Conservation (phyloP, 2,888 invertebrate genomes). For the Pollenia angustigena region DNA sequence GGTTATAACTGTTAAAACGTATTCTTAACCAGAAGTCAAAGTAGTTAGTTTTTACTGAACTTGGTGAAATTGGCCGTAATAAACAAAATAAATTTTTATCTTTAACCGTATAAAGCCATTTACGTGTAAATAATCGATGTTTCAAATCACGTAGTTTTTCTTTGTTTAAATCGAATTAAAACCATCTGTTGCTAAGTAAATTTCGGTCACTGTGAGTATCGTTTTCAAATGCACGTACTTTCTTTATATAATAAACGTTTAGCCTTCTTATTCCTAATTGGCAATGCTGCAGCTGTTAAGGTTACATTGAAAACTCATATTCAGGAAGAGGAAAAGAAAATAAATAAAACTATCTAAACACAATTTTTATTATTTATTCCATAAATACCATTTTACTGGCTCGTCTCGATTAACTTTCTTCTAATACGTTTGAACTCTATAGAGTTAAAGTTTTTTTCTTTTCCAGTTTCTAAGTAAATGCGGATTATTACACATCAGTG, state of each 20-base stretch:
- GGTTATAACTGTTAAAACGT: too few relatives aligned
- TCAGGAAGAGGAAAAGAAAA: neutral
- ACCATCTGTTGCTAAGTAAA: too few relatives aligned
- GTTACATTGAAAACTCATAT: neutral
- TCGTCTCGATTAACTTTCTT: neutral
- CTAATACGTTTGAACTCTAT: neutral
- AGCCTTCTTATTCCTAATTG: neutral
- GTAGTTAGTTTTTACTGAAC: too few relatives aligned
- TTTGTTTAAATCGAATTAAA: too few relatives aligned
- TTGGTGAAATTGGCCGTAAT: too few relatives aligned
- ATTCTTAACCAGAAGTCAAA: too few relatives aligned
- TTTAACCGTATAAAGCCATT: too few relatives aligned
- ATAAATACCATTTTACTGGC: constrained; percentile 3
- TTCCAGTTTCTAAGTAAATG: neutral
- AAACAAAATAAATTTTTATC: too few relatives aligned
- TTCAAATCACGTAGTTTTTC: too few relatives aligned
- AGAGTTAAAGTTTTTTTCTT: too few relatives aligned
- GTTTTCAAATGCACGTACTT: neutral
- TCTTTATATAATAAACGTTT: neutral
- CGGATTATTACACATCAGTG: neutral
- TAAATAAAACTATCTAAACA: neutral
- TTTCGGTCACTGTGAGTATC: too few relatives aligned
- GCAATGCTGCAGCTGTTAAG: neutral
- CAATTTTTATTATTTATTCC: neutral
- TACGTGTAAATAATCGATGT: too few relatives aligned